Conservation (phyloP, 2,113 vertebrate genomes). For the Ivindomyrus marchei region DNA sequence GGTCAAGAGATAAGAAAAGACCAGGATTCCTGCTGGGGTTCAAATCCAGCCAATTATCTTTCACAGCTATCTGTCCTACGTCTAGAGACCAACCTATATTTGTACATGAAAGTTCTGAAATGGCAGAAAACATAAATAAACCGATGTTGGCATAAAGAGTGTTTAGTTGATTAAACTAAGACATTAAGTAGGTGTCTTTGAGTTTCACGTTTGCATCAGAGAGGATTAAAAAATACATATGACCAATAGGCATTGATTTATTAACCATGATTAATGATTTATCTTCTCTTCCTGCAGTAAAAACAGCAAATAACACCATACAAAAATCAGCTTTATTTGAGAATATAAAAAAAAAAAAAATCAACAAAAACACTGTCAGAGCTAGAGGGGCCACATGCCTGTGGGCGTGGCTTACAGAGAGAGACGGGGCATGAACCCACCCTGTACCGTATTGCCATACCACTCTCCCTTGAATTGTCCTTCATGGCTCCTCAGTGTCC, state of each 20-base stretch:
- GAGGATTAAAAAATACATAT: not conserved
- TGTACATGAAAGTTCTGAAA: not conserved
- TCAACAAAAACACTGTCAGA: constrained; percentile 1
- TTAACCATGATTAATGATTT: not conserved
- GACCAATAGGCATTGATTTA: not conserved
- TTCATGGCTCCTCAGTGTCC: not conserved
- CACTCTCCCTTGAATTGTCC: not conserved
- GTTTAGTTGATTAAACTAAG: not conserved
- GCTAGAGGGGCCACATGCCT: not conserved
- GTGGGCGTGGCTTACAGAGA: not conserved
- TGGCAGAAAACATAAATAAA: not conserved
- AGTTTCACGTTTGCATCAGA: not conserved
- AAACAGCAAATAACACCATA: constrained; percentile 10
- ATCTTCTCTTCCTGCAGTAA: not conserved
- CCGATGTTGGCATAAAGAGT: not conserved
- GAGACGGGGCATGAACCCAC: not conserved
- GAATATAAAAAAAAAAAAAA: constrained; percentile 9
- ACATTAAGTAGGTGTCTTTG: not conserved
- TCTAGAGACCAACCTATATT: not conserved
- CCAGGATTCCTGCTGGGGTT: not conserved
- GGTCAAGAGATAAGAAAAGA: not conserved
- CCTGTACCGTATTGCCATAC: not conserved
- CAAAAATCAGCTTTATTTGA: constrained; percentile 18
- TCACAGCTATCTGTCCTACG: not conserved
- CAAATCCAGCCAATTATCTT: not conserved